Base-by-base conservation (phyloP, 2,888 invertebrate genomes). In the Megamerina dolium region DNA sequence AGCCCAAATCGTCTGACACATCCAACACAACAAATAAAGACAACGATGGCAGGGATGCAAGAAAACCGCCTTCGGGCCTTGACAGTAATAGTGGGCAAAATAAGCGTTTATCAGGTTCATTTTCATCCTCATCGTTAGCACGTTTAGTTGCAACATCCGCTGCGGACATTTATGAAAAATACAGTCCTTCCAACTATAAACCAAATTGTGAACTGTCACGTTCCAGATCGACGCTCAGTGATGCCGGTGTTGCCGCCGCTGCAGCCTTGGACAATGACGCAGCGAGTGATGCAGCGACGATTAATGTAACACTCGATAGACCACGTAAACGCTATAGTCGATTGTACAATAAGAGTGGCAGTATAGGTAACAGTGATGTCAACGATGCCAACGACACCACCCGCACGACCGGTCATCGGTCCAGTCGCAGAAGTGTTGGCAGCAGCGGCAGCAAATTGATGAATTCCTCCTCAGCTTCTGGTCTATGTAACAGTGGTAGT, bases 111-210 rank as follows among this genome's bases (percentile, higher is more conserved):
- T 58, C 64, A 58, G 60, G 62, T 54, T 66, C 66, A 64, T 63
- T 50, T 53, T 65, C 70, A 67, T 66, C 69, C 63, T 72, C 69
- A 60, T 73, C 74, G 59, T 73, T 73, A 54, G 75, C 74, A 5
- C 74, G 74, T 26, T 74, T 75, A 21, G 61, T 76, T 58, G 76
- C 74, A 38, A 81, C 75, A 78, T 80, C 75, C 40, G 76, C 76
- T 2, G 80, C 83, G 23, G 85, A 86, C 50, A 70, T 85, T 49
- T 80, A 82, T 62, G 82, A 81, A 59, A 85, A 83, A 68, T 87
- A 87, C 63, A 85, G 85, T 29, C 83, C 85, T 37, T 77, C 81
- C 30, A 80, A 82, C 63, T 86, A 87, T 68, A 78, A 82, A 60
- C 85, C 86, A 48, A 72, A 69, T 61, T 64, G 64, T 67, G 73